Conservation (phyloP, 2,797 vertebrate genomes). For the Enteromius radiatus region DNA sequence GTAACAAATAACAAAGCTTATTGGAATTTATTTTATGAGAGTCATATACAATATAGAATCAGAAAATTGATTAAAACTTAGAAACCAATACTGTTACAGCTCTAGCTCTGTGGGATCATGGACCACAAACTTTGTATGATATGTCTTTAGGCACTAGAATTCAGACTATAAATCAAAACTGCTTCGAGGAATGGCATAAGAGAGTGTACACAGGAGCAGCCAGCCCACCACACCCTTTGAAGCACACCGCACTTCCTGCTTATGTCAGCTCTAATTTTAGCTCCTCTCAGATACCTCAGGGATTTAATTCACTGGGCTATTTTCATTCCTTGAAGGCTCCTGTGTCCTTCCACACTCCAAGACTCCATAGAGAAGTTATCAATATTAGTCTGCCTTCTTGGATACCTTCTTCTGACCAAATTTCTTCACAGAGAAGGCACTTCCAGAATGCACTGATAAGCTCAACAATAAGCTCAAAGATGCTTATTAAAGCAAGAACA, state of each 20-base stretch:
- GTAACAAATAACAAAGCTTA: neutral
- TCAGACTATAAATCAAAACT: neutral
- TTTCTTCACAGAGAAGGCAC: neutral
- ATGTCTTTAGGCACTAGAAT: neutral
- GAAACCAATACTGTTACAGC: neutral
- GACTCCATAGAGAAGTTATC: neutral
- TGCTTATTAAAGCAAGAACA: neutral
- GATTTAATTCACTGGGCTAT: constrained; percentile 21
- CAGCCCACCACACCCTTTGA: neutral
- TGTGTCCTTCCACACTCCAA: constrained; percentile 8
- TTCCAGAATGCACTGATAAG: neutral
- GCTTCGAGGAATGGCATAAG: neutral
- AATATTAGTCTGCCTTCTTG: neutral
- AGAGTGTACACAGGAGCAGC: neutral
- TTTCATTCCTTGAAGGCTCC: neutral
- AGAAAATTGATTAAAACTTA: neutral
- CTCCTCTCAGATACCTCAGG: constrained; percentile 17
- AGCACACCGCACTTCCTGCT: constrained; percentile 10
- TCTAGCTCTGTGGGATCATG: neutral
- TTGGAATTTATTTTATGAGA: neutral
- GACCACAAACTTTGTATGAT: neutral
- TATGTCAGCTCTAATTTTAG: constrained; percentile 17
- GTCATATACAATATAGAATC: neutral
- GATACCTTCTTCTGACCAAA: neutral
- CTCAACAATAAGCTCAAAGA: neutral